Conservation (phyloP, 2,797 vertebrate genomes). For the Lepus townsendii region DNA sequence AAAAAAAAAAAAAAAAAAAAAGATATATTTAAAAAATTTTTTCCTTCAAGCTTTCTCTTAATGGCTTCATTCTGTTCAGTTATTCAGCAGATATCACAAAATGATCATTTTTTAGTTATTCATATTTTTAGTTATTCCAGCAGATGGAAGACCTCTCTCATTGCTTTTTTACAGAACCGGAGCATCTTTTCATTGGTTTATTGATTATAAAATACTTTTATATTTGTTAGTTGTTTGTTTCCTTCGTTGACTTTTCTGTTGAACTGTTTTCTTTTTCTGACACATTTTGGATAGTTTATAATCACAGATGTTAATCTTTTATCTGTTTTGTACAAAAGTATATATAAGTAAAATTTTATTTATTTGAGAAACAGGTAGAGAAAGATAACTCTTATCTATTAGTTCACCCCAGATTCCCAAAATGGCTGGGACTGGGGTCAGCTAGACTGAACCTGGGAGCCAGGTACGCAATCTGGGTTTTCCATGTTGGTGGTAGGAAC, state of each 20-base stretch:
- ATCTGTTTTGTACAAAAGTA: background rate
- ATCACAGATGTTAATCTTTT: conserved; percentile 36
- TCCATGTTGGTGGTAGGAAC: no score
- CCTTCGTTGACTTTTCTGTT: conserved; percentile 10
- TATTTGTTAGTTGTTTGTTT: conserved; percentile 29
- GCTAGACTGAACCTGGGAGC: no score
- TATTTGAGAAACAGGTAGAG: no score
- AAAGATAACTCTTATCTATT: no score
- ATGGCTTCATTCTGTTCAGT: background rate
- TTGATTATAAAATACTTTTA: background rate
- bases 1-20: no score
- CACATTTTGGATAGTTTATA: conserved; percentile 1
- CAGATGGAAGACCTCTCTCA: no score
- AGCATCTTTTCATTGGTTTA: conserved; percentile 35
- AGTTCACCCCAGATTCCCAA: no score
- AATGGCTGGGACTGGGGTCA: no score
- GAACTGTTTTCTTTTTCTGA: background rate
- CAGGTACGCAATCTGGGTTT: no score
- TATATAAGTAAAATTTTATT: no score
- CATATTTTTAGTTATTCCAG: background rate
- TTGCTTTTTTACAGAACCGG: conserved; percentile 57
- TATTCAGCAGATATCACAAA: conserved; percentile 26
- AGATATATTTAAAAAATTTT: no score
- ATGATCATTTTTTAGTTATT: background rate
- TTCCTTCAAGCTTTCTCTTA: background rate